These are phyloP conservation scores for Papilio polytes DNA, from an alignment of 1,140 invertebrate genomes.

Conservation along the genomic window DNA sequence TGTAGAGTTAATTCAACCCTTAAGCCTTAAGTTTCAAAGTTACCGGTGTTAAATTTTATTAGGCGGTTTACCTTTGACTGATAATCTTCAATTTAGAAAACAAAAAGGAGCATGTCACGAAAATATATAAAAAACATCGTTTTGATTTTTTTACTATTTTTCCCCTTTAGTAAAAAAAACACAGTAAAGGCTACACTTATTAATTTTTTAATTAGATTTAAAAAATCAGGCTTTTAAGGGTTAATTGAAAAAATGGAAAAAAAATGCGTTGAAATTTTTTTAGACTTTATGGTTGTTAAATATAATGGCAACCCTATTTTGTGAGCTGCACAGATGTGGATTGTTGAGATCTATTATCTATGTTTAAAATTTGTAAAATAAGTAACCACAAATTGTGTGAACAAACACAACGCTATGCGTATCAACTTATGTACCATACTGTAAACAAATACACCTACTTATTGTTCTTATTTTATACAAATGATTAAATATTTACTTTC, in stretches of 20 bases:
- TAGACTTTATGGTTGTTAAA: background rate
- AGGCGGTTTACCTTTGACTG: too few relatives aligned
- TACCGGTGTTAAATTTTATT: too few relatives aligned
- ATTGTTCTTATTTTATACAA: conserved; percentile 80
- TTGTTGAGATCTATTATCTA: background rate
- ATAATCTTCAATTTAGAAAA: too few relatives aligned
- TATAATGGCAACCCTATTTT: background rate
- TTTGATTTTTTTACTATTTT: too few relatives aligned
- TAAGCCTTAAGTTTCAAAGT: too few relatives aligned
- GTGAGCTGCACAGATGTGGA: conserved; percentile 2
- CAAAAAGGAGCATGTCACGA: too few relatives aligned
- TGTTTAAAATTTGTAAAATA: conserved; percentile 24
- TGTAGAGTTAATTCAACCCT: background rate
- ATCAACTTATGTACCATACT: conserved; percentile 55
- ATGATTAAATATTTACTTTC: conserved; percentile 77
- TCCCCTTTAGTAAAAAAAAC: too few relatives aligned
- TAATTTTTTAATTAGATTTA: too few relatives aligned
- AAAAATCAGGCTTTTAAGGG: too few relatives aligned
- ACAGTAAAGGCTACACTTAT: too few relatives aligned
- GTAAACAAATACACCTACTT: conserved; percentile 75
- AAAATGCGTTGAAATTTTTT: background rate
- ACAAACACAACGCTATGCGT: conserved; percentile 71
- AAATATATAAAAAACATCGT: too few relatives aligned
- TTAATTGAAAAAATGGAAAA: too few relatives aligned
- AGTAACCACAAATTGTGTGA: conserved; percentile 21